Conservation (phyloP, 64 coral and sea anemone genomes). For the Pocillopora verrucosa region DNA sequence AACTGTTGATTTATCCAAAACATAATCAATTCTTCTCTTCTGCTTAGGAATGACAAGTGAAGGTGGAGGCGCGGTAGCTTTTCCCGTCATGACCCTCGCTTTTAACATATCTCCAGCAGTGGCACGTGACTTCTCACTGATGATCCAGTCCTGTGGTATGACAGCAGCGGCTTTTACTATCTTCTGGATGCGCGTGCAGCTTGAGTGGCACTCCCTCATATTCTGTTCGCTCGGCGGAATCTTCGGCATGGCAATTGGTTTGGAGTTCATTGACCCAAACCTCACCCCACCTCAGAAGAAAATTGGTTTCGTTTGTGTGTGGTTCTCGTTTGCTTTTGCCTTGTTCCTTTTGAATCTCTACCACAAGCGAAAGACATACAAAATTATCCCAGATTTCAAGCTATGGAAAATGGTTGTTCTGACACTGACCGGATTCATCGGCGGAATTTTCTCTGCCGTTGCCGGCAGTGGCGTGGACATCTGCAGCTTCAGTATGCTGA, state of each 20-base stretch:
- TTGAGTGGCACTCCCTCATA: conserved; percentile 70
- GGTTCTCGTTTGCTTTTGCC: conserved; percentile 86
- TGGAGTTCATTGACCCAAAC: conserved; percentile 80
- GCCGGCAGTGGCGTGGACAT: conserved; percentile 80
- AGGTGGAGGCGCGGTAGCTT: conserved; percentile 76
- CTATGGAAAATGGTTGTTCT: conserved; percentile 70
- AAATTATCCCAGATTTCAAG: conserved; percentile 73
- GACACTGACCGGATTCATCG: conserved; percentile 50
- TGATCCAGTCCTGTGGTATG: conserved; percentile 90
- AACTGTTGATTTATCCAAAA: too few species aligned
- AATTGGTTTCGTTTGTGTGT: conserved; percentile 82
- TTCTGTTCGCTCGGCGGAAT: conserved; percentile 74
- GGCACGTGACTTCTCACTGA: conserved; percentile 82
- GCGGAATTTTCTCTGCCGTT: conserved; percentile 76
- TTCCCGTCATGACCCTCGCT: conserved; percentile 80
- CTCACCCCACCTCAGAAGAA: conserved; percentile 83
- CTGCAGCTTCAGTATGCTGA: conserved; percentile 84
- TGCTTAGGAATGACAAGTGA: conserved; percentile 84
- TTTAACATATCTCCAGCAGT: conserved; percentile 63
- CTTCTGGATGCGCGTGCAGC: conserved; percentile 77
- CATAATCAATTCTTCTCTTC: not conserved
- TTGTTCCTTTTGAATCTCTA: conserved; percentile 80
- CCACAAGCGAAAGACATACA: conserved; percentile 71
- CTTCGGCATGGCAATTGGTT: conserved; percentile 62
- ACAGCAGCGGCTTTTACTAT: conserved; percentile 82